Percentiles rank a stretch among this genome's conserved stretches.
phyloP scores from a whole-genome alignment of 1,140 invertebrate species.

The Solenopsis invicta region DNA sequence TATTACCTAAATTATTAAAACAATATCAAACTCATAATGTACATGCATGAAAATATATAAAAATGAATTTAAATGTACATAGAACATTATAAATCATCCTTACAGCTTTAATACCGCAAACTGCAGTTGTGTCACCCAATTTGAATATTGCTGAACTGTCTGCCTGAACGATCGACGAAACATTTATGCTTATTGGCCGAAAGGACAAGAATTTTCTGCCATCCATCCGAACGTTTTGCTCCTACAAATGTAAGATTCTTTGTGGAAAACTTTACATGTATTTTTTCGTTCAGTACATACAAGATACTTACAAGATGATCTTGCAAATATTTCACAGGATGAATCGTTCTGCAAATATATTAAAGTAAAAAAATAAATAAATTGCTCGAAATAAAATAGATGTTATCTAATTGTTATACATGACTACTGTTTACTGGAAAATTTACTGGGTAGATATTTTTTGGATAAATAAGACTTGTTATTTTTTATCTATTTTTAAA shows the following conservation, averaged over 20 bases:
- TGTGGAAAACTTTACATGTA: slow-evolving; percentile 25
- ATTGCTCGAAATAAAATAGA: slow-evolving; percentile 11
- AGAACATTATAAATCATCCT: slow-evolving; percentile 76
- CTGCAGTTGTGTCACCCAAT: slow-evolving; percentile 91
- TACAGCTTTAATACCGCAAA: slow-evolving; percentile 94
- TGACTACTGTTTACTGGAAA: too few species aligned
- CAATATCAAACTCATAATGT: slow-evolving; percentile 43
- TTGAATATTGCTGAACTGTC: slow-evolving; percentile 92
- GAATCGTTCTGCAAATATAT: slow-evolving; percentile 87
- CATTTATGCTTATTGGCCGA: slow-evolving; percentile 88
- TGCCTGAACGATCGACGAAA: slow-evolving; percentile 90
- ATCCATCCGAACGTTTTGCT: slow-evolving; percentile 89
- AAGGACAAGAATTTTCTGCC: slow-evolving; percentile 89
- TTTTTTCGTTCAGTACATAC: background rate
- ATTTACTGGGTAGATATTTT: background rate
- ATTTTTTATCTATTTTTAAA: background rate
- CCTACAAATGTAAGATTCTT: slow-evolving; percentile 77
- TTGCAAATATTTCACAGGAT: slow-evolving; percentile 89
- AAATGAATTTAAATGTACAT: background rate
- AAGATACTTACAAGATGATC: slow-evolving; percentile 87
- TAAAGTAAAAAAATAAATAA: background rate
- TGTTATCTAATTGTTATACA: background rate
- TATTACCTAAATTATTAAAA: slow-evolving; percentile 25
- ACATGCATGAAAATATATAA: background rate
- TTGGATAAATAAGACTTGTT: background rate